phyloP scores from a whole-genome alignment of 2,113 vertebrate genomes.

The Gambusia affinis region DNA sequence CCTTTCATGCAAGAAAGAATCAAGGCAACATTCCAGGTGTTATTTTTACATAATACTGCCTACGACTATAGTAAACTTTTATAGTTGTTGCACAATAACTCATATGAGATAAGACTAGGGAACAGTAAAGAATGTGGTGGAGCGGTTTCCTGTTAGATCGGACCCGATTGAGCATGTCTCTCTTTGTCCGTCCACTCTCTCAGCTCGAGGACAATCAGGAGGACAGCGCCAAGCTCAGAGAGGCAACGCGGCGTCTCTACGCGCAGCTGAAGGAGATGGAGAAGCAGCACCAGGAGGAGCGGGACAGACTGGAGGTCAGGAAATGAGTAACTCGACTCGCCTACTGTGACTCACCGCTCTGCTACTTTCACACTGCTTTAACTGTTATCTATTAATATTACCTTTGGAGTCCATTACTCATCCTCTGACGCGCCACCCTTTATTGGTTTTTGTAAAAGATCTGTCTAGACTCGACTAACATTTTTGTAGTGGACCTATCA shows the following conservation, averaged over 20 bases:
- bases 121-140: too few species aligned
- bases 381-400: conserved; percentile 34
- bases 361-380: conserved; percentile 26
- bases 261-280: conserved; percentile 83
- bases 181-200: conserved; percentile 8
- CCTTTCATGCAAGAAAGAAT: too few species aligned
- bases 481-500: conserved; percentile 1
- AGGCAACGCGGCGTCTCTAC: conserved; percentile 78
- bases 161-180: conserved; percentile 32
- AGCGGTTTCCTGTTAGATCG: conserved; percentile 2
- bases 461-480: conserved; percentile 20
- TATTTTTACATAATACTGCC: too few species aligned
- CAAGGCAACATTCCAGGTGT: too few species aligned
- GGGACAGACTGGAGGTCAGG: conserved; percentile 80
- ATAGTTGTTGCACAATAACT: too few species aligned
- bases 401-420: conserved; percentile 29
- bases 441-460: conserved; percentile 16
- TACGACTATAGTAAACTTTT: too few species aligned
- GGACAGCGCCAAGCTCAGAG: conserved; percentile 76
- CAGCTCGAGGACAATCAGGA: conserved; percentile 70
- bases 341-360: conserved; percentile 48
- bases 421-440: conserved; percentile 18
- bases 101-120: too few species aligned
- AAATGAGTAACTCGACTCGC: conserved; percentile 33
- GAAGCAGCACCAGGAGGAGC: conserved; percentile 82